phyloP scores from a whole-genome alignment of 2,888 invertebrate genomes.

The Hemistola chrysoprasaria region DNA sequence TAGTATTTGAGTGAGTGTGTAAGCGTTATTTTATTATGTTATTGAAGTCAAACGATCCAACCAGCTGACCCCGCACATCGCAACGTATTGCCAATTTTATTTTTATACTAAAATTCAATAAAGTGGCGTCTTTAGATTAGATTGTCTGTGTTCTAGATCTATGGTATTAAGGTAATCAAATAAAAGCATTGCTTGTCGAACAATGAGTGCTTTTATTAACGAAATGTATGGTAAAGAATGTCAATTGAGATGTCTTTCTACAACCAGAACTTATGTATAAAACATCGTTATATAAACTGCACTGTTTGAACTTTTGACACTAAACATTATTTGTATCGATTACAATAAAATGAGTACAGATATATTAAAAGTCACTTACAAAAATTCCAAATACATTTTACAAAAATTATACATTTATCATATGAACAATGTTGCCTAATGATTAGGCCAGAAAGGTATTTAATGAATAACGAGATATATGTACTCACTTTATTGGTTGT shows the following conservation, averaged over 20 bases:
- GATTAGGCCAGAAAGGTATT: conserved; percentile 55
- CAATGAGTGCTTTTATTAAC: conserved; percentile 81
- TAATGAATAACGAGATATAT: conserved; percentile 29
- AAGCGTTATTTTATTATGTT: too few relatives aligned
- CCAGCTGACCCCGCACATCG: too few relatives aligned
- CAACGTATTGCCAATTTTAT: too few relatives aligned
- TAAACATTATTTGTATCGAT: conserved; percentile 26
- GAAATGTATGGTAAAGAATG: conserved; percentile 75
- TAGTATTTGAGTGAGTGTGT: too few relatives aligned
- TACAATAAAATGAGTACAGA: conserved; percentile 59
- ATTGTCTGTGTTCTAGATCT: too few relatives aligned
- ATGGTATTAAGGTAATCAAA: too few relatives aligned
- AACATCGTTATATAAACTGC: conserved; percentile 33
- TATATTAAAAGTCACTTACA: conserved; percentile 32
- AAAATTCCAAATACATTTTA: conserved; percentile 43
- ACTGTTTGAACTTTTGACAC: conserved; percentile 28
- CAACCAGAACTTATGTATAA: conserved; percentile 59
- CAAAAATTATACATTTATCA: conserved; percentile 45
- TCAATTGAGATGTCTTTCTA: conserved; percentile 69
- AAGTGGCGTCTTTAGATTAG: too few relatives aligned
- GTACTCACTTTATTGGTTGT: conserved; percentile 46
- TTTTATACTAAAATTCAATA: too few relatives aligned
- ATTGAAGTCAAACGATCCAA: too few relatives aligned
- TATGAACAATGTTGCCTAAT: conserved; percentile 37
- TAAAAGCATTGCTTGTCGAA: conserved; percentile 48